These are phyloP conservation scores for Gila orcuttii DNA, from an alignment of 2,113 vertebrate genomes.

Conservation along the genomic window DNA sequence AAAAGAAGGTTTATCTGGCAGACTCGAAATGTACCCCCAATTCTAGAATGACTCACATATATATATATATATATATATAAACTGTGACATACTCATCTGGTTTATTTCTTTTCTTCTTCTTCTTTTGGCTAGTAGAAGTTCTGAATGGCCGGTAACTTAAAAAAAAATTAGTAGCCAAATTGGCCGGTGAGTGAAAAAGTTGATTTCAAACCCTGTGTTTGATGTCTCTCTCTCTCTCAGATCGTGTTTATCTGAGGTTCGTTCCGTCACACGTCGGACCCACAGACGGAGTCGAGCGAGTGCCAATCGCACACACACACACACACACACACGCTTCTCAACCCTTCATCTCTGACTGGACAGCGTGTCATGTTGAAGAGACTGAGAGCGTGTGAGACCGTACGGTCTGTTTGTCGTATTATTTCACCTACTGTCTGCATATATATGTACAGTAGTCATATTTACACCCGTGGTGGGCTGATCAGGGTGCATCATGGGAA, in stretches of 20 bases:
- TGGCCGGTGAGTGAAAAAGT: too few relatives aligned
- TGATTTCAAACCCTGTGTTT: too few relatives aligned
- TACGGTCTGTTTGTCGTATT: not conserved
- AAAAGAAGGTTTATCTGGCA: too few relatives aligned
- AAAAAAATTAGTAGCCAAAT: too few relatives aligned
- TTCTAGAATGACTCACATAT: too few relatives aligned
- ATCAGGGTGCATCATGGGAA: conserved; percentile 13
- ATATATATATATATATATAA: too few relatives aligned
- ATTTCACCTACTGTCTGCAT: not conserved
- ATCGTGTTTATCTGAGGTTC: not conserved
- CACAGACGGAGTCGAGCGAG: not conserved
- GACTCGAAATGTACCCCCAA: too few relatives aligned
- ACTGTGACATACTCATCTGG: too few relatives aligned
- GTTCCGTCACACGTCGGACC: not conserved
- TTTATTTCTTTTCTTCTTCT: too few relatives aligned
- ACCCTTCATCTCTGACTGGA: not conserved
- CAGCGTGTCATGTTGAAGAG: not conserved
- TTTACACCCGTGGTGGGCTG: not conserved
- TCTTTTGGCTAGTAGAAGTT: too few relatives aligned
- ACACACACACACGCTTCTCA: not conserved
- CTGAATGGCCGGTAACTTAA: too few relatives aligned
- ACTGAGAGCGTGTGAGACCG: too few relatives aligned
- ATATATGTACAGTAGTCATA: not conserved
- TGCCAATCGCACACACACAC: conserved; percentile 16
- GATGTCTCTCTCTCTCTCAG: not conserved